phyloP scores from a whole-genome alignment of 2,888 invertebrate genomes.

The Melinopterus prodromus region DNA sequence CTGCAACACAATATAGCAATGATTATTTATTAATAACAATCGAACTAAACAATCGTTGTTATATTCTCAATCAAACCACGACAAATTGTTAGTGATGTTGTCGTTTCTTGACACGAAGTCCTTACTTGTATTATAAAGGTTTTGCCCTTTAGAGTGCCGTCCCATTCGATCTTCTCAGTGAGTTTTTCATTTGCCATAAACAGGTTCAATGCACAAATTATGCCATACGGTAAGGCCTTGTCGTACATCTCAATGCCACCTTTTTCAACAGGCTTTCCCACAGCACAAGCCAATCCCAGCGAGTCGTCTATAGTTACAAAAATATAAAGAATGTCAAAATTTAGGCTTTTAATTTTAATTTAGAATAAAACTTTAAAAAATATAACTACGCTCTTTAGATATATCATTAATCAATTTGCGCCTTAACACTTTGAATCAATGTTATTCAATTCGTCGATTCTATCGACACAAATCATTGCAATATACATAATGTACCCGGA shows the following conservation, averaged over 20 bases:
- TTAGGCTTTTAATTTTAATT: no score
- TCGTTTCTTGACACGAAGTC: not conserved
- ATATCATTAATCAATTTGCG: no score
- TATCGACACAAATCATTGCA: not conserved
- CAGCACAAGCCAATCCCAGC: slow-evolving; percentile 39
- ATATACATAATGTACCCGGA: not conserved
- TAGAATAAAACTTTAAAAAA: no score
- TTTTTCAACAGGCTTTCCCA: slow-evolving; percentile 49
- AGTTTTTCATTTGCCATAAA: slow-evolving; percentile 51
- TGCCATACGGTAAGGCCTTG: slow-evolving; percentile 49
- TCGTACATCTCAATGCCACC: slow-evolving; percentile 52
- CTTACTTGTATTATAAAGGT: slow-evolving; percentile 49
- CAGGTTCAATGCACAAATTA: slow-evolving; percentile 48
- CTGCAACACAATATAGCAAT: slow-evolving; percentile 41
- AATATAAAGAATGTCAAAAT: not conserved
- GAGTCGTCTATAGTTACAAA: slow-evolving; percentile 16
- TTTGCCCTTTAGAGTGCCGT: slow-evolving; percentile 50
- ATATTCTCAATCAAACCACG: no score
- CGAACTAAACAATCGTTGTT: no score
- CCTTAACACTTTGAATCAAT: no score
- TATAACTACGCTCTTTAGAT: no score
- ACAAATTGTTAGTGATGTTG: no score
- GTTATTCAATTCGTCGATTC: not conserved
- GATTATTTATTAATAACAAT: no score
- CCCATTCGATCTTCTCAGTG: slow-evolving; percentile 46